Conservation (phyloP, 2,797 vertebrate species). For the Platyrinchus mystaceus region DNA sequence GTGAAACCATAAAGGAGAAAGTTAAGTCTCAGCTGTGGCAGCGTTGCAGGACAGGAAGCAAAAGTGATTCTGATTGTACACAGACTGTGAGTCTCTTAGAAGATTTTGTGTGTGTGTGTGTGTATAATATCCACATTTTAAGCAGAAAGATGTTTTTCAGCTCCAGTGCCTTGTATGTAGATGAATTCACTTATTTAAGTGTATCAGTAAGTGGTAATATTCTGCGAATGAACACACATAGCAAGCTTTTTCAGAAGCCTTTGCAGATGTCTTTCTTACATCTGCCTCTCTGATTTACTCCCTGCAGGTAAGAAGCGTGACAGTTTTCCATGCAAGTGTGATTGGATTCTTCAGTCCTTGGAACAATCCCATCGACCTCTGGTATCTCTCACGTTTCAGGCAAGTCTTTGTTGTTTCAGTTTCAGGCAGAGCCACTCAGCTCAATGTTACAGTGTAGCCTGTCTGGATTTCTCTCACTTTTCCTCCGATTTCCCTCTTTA, state of each 20-base stretch:
- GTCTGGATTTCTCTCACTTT: not conserved
- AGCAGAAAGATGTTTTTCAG: not conserved
- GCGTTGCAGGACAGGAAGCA: not conserved
- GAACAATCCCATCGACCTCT: not conserved
- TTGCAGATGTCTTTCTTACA: not conserved
- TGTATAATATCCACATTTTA: not conserved
- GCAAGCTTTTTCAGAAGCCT: not conserved
- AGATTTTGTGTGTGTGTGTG: too few species aligned
- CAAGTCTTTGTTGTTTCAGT: not conserved
- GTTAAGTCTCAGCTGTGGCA: not conserved
- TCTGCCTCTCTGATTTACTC: conserved; percentile 12
- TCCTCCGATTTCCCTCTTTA: not conserved
- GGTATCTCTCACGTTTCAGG: not conserved
- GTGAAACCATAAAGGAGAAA: not conserved
- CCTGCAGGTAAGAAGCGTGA: conserved; percentile 29
- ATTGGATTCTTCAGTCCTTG: conserved; percentile 30
- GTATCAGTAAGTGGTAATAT: not conserved
- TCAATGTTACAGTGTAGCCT: not conserved
- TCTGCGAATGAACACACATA: not conserved
- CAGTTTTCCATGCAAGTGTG: not conserved
- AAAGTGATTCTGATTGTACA: not conserved
- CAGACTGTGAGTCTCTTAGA: not conserved
- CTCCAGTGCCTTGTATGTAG: not conserved
- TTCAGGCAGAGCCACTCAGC: not conserved
- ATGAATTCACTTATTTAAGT: not conserved